Evolutionary conservation across 2,888 invertebrate species (phyloP), one percentile per base, ranked within the genome.

Genomic region (Lepidocyrtinus sp.): DNA sequence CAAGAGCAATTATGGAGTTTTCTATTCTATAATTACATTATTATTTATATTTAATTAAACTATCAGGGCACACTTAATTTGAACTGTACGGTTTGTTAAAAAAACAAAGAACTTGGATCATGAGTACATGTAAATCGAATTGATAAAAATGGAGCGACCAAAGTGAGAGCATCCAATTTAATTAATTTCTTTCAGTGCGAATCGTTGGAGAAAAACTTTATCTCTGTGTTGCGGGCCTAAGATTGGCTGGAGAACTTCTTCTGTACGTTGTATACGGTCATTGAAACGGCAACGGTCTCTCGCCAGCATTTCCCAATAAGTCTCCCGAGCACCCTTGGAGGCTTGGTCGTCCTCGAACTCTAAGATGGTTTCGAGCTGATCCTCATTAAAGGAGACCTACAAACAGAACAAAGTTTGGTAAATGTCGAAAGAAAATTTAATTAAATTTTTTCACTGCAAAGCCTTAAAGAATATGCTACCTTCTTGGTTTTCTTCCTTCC

Each of bases 291-390:
- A 89, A 62, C 90, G 88, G 81, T 92, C 92, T 36, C 91, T 87
- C 0, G 89, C 91, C 85, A 89, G 89, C 87, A 90, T 88, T 86
- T 92, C 91, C 92, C 92, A 93, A 0, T 90, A 90, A 0, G 92
- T 92, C 26, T 90, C 90, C n/a, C 92, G 88, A 1, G 91, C 91
- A 21, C 89, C 89, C 68, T 90, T 89, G 82, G 91, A 91, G 0
- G 91, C 92, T 84, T 88, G 91, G 59, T 90, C 88, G 91, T 91
- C 91, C 78, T 89, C 87, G 0, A 91, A 85, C 90, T 92, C 91
- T 0, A 87, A 90, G 12, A 91, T 88, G 69, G 87, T 87, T 80
- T 90, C 89, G 0, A 92, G 91, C 0, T 88, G 88, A 7, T 87
- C 86, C 82, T 80, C 74, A 24, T 85, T 82, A 82, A 92, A 91